Base-by-base conservation (phyloP, 1,140 invertebrate species). In the Aphelinus certus region DNA sequence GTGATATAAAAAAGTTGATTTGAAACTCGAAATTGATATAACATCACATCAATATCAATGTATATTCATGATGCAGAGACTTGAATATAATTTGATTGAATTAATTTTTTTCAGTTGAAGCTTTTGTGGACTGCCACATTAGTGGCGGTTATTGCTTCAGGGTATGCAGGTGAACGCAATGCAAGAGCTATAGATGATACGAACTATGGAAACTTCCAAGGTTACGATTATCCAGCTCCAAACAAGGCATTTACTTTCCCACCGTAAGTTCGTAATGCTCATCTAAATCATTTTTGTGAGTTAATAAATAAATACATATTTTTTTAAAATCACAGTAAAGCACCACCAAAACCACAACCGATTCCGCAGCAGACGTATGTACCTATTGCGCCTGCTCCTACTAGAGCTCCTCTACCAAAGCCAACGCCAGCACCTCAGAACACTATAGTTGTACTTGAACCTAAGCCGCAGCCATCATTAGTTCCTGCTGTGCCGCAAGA, bases 71-170 rank as follows among this genome's bases (percentile, higher is more conserved):
- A 26, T 26, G 26, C 26, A 26, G 26, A 26, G 26, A 26, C 26
- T 53, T 53, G 51, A 53, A 53, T 6, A 53, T 53, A 6, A 9
- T 53, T 53, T 53, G 51, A 53, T 53, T 26, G 26, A 26, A 26
- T 26, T 58, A 77, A n/a, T 76, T 26, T 72, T 58, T 81, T 81
- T 4, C 72, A 86, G 84, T 80, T 80, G 76, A 83, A 80, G 71
- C 73, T 84, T 55, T 73, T 85, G 69, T 83, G 83, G 83, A 77
- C 78, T 75, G 77, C 78, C 78, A 80, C 80, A 9, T 6, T 85
- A 9, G 80, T 84, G 79, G 82, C 79, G 73, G 79, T 80, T 75
- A 81, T 85, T 26, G 80, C 80, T 76, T 80, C 79, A 42, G 76
- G 79, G 53, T n/a, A 83, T 80, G 81, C 80, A 73, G 61, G 79